These are phyloP conservation scores for Etheostoma cragini DNA, from an alignment of 2,113 vertebrate genomes.

Conservation along the genomic window DNA sequence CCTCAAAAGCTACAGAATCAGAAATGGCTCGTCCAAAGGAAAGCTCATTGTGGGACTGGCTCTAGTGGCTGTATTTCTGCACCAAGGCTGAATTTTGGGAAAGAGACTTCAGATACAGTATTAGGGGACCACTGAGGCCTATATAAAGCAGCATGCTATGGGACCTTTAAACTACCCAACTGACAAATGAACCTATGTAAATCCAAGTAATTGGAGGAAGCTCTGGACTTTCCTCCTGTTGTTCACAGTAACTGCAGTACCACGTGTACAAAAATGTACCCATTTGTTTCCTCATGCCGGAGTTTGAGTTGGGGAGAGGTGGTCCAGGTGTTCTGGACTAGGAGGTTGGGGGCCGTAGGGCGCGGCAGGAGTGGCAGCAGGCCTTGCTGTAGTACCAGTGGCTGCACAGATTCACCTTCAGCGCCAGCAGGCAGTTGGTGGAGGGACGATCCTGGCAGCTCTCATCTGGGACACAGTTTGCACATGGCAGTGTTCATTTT, in stretches of 20 bases:
- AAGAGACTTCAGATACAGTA: too few species aligned
- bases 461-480: constrained; percentile 85
- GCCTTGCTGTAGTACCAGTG: constrained; percentile 99
- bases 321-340: constrained; percentile 56
- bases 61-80: too few species aligned
- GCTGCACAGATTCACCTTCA: constrained; percentile 97
- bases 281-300: constrained; percentile 13
- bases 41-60: too few species aligned
- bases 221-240: constrained; percentile 10
- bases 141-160: too few species aligned
- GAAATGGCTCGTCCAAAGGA: too few species aligned
- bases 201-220: background rate
- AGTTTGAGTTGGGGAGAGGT: constrained; percentile 12
- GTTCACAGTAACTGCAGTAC: constrained; percentile 52
- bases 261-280: constrained; percentile 7
- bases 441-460: constrained; percentile 96
- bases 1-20: too few species aligned
- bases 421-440: constrained; percentile 95
- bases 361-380: constrained; percentile 94
- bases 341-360: constrained; percentile 61
- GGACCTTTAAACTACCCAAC: background rate
- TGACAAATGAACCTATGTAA: background rate
- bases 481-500: background rate
- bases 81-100: too few species aligned
- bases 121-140: too few species aligned